These are phyloP conservation scores for Anas bernieri DNA, from an alignment of 2,797 vertebrate species.

Conservation along the genomic window DNA sequence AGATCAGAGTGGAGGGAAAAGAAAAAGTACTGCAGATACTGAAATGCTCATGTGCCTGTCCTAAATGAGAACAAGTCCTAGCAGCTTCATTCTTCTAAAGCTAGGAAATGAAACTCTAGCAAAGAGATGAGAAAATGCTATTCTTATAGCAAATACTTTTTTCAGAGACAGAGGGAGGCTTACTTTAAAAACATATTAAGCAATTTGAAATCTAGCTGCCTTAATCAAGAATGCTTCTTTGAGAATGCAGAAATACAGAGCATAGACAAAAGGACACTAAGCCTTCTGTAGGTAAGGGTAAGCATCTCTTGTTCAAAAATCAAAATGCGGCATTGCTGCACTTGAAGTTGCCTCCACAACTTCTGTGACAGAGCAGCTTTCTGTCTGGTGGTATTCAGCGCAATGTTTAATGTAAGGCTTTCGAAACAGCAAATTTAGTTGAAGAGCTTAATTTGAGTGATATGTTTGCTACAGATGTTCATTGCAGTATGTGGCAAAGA, in stretches of 20 bases:
- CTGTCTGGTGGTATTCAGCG: neutral
- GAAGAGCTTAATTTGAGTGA: neutral
- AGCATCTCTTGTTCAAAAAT: neutral
- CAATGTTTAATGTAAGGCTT: neutral
- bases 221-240: neutral
- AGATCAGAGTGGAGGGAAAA: neutral
- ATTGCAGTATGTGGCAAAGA: neutral
- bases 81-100: neutral
- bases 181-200: neutral
- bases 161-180: neutral
- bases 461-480: slow-evolving; percentile 7
- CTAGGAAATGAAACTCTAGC: neutral
- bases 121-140: neutral
- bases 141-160: neutral
- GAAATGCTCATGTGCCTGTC: neutral
- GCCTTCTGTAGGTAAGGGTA: neutral
- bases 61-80: neutral
- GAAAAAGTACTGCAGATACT: neutral
- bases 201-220: neutral
- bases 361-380: neutral
- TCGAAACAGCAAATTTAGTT: neutral
- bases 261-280: neutral
- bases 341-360: neutral
- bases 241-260: neutral
- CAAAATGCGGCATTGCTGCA: neutral